These are phyloP conservation scores for Delphinapterus leucas DNA, from an alignment of 2,113 vertebrate genomes.

Conservation along the genomic window DNA sequence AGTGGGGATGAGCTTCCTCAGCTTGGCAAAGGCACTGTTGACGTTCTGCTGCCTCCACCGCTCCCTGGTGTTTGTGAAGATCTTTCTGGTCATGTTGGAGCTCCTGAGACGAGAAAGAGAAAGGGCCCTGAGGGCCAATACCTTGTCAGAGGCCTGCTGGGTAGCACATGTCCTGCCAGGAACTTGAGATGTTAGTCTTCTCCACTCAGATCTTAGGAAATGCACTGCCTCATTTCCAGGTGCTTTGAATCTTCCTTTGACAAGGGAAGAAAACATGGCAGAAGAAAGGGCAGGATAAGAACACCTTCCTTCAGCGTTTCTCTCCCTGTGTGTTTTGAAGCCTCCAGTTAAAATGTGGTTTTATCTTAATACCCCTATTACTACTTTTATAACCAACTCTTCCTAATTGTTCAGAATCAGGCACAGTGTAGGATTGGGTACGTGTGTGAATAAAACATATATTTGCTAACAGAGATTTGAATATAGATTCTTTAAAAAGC, in stretches of 20 bases:
- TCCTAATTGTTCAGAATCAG: not conserved
- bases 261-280: not conserved
- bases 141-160: not conserved
- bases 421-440: not conserved
- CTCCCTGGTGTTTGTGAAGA: constrained; percentile 95
- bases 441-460: not conserved
- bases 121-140: not conserved
- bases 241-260: not conserved
- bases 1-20: constrained; percentile 97
- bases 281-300: not conserved
- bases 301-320: not conserved
- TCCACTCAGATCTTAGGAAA: not conserved
- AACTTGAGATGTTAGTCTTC: not conserved
- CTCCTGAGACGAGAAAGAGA: constrained; percentile 58
- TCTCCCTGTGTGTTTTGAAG: not conserved
- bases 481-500: not conserved
- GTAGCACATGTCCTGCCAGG: not conserved
- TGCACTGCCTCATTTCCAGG: not conserved
- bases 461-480: not conserved
- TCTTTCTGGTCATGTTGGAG: constrained; percentile 92
- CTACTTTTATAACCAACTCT: not conserved
- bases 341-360: not conserved
- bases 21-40: constrained; percentile 95
- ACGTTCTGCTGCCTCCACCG: constrained; percentile 98
- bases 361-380: not conserved